Evolutionary conservation across 1,140 invertebrate genomes (phyloP), one percentile per base, ranked within the genome.

Genomic region (Lutraria rhynchaena): DNA sequence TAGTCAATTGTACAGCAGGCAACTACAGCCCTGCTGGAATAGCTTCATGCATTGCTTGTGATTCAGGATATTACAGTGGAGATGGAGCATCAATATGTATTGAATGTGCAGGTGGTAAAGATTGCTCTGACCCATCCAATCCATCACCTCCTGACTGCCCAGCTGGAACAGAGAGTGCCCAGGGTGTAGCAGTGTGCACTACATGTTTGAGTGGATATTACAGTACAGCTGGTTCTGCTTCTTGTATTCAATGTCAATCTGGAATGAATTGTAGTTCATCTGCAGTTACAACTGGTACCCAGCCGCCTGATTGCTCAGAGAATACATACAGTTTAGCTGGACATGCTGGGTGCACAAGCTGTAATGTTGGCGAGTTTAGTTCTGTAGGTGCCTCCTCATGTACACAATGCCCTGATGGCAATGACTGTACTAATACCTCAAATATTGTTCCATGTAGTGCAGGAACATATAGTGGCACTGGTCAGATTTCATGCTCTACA

Each of bases 1-100:
- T 84, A 24, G 53, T 84, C 46, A 51, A 82, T 27, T 90, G 89
- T 84, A 27, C 74, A 46, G 76, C 75, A 51, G 85, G 88, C 22
- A 83, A 69, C 15, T 90, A 78, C 80, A 89, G 88, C 69, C 58
- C 29, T 1, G 49, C 55, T 17, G 86, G 86, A 24, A 58, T 75
- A 29, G 27, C 29, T 44, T 76, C 58, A 9, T 88, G 87, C 57
- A 86, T 85, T n/a, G 41, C 29, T 29, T 89, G 87, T 85, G 5
- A n/a, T 29, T 13, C 80, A 69, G 89, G 89, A 69, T 83, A 5
- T 27, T 70, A 71, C 74, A 84, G 74, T 49, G 46, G 13, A 22
- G 65, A 46, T 24, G 77, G 77, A 17, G 58, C 76, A 15, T 41
- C 65, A 29, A 24, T 24, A 24, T 86, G 83, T 71, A 69, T 46